Percentiles rank a stretch among this genome's conserved stretches.
Evolutionary conservation across 2,797 vertebrate genomes (phyloP).

Genomic region (Diplodus sargus): DNA sequence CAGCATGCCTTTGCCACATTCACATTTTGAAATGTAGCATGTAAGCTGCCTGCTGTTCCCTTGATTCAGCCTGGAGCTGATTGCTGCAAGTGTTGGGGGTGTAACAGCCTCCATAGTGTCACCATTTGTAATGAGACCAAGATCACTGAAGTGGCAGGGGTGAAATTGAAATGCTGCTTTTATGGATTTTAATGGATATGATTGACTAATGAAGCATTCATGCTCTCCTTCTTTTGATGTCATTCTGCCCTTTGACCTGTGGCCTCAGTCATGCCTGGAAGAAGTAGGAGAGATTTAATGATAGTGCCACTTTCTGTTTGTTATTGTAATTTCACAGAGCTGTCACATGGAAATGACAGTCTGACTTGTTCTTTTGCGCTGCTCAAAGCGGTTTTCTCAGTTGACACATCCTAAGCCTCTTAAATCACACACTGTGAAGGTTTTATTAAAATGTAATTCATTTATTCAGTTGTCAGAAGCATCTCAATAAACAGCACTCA

Average conservation of each 20-base stretch:
- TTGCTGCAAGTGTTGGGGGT: constrained; percentile 1
- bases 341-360: constrained; percentile 8
- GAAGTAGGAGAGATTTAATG: neutral
- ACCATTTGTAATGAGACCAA: neutral
- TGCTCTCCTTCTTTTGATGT: constrained; percentile 4
- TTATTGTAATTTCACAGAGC: neutral
- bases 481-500: neutral
- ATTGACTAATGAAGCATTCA: constrained; percentile 38
- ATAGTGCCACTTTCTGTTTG: constrained; percentile 1
- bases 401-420: neutral
- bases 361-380: constrained; percentile 1
- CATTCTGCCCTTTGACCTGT: constrained; percentile 32
- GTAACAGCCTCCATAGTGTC: constrained; percentile 7
- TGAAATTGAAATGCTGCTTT: constrained; percentile 18
- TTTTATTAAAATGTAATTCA: neutral
- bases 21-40: constrained; percentile 15
- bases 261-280: constrained; percentile 1
- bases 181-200: constrained; percentile 32
- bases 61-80: constrained; percentile 4
- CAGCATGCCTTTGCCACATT: constrained; percentile 2
- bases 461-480: neutral
- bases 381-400: neutral
- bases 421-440: neutral
- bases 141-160: constrained; percentile 4
- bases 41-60: constrained; percentile 1